Conservation (phyloP, 2,797 vertebrate genomes). For the Rhyacichthys aspro region DNA sequence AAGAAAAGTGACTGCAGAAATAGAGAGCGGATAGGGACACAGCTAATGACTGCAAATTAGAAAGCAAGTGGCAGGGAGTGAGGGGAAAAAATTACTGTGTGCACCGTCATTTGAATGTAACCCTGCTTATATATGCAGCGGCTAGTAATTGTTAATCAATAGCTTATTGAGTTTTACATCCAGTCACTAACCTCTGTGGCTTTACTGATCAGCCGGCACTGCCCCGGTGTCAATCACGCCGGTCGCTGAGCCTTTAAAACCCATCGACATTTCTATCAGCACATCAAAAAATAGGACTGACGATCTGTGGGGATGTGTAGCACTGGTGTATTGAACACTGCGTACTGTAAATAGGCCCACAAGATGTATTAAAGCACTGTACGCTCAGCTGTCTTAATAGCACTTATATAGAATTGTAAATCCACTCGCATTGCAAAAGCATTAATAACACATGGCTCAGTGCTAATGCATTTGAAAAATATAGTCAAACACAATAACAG, state of each 20-base stretch:
- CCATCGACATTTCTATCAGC: slow-evolving; percentile 20
- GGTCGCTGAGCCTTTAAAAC: slow-evolving; percentile 11
- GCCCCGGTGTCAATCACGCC: slow-evolving; percentile 34
- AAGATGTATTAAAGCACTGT: background rate
- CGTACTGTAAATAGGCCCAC: background rate
- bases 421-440: too few species aligned
- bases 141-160: slow-evolving; percentile 65
- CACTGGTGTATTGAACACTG: background rate
- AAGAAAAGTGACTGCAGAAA: background rate
- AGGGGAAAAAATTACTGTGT: background rate
- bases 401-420: too few species aligned
- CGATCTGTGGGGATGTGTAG: background rate
- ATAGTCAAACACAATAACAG: too few species aligned
- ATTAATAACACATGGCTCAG: too few species aligned
- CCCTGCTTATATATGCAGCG: slow-evolving; percentile 33
- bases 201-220: slow-evolving; percentile 38
- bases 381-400: too few species aligned
- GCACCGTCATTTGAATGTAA: slow-evolving; percentile 43
- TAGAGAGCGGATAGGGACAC: slow-evolving; percentile 1
- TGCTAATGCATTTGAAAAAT: too few species aligned
- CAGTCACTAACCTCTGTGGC: slow-evolving; percentile 53
- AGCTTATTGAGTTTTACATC: slow-evolving; percentile 56
- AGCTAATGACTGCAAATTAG: slow-evolving; percentile 31
- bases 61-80: too few species aligned
- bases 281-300: background rate